These are phyloP conservation scores for Eurosta solidaginis DNA, from an alignment of 1,140 invertebrate genomes.

Conservation along the genomic window DNA sequence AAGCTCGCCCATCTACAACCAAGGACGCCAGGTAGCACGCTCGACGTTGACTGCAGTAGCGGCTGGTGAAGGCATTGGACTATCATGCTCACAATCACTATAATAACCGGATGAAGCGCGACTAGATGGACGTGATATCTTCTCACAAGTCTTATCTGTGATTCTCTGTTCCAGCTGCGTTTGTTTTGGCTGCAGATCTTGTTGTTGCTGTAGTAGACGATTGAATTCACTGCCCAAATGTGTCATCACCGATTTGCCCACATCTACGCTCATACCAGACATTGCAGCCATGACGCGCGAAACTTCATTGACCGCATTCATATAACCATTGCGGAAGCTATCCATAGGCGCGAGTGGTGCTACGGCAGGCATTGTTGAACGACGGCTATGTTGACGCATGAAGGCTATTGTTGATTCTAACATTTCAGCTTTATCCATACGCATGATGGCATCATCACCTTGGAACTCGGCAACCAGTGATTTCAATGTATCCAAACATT, in stretches of 20 bases:
- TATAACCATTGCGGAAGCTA: constrained; percentile 88
- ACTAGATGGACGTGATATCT: constrained; percentile 42
- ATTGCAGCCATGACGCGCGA: constrained; percentile 82
- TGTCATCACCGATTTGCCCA: constrained; percentile 85
- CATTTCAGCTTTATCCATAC: constrained; percentile 96
- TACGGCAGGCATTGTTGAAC: background rate
- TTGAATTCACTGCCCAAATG: constrained; percentile 82
- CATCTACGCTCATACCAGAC: constrained; percentile 80
- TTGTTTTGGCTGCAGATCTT: constrained; percentile 20
- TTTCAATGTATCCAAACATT: constrained; percentile 90
- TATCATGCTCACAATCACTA: constrained; percentile 47
- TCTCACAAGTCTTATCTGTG: background rate
- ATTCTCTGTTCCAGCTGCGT: constrained; percentile 32
- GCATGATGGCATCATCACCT: constrained; percentile 87
- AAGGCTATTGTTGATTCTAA: constrained; percentile 88
- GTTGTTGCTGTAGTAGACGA: constrained; percentile 63
- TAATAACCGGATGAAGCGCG: constrained; percentile 56
- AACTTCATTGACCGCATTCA: constrained; percentile 90
- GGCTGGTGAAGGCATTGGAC: constrained; percentile 31
- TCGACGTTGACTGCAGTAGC: constrained; percentile 63
- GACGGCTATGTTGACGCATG: constrained; percentile 63
- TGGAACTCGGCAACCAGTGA: constrained; percentile 89
- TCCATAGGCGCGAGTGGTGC: constrained; percentile 63
- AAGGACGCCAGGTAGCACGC: constrained; percentile 69
- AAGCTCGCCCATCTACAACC: constrained; percentile 60